Evolutionary conservation across 2,797 vertebrate genomes (phyloP), one percentile per base, ranked within the genome.

Genomic region (Numenius phaeopus): DNA sequence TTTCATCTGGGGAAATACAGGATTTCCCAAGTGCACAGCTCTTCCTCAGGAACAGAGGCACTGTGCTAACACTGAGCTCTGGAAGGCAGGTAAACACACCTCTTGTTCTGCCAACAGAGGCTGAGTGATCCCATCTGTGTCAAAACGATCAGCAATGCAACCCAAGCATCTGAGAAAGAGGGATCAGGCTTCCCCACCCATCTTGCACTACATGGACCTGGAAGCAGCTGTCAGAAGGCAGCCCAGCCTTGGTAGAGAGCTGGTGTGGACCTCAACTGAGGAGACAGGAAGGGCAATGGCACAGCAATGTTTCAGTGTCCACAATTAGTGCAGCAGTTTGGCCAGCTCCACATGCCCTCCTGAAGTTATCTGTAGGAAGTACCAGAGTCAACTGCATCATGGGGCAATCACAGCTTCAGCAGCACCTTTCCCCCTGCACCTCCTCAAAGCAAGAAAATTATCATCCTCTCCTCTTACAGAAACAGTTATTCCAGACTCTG

Each of bases 111-210:
- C 34, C 49, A 77, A 14, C 44, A 49, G 50, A 55, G 59, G 21
- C 42, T 0, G 1, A 65, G 30, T 6, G n/a, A 90, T 23, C 19
- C 1, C 0, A 37, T 20, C 37, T 24, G 58, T 0, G 4, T 44
- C 67, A 89, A 37, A 83, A 72, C 6, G 1, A 47, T 16, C 22
- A 5, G 47, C 29, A 59, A 62, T 26, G 73, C 32, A 81, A 73
- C 30, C 61, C 40, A 55, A 73, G n/a, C 30, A 54, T 6, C 50
- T 65, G 18, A 81, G 20, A 65, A 69, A 40, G 11, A 34, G 20
- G 7, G 11, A 71, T 27, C 6, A 46, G 44, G 47, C 44, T 72
- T 87, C 27, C 42, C 34, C 64, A 58, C 21, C 34, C 14, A 0
- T 19, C n/a, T 29, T 32, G 52, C n/a, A 7, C 40, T 42, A 57